Conservation (phyloP, 2,888 invertebrate species). For the Ephialtes manifestator region DNA sequence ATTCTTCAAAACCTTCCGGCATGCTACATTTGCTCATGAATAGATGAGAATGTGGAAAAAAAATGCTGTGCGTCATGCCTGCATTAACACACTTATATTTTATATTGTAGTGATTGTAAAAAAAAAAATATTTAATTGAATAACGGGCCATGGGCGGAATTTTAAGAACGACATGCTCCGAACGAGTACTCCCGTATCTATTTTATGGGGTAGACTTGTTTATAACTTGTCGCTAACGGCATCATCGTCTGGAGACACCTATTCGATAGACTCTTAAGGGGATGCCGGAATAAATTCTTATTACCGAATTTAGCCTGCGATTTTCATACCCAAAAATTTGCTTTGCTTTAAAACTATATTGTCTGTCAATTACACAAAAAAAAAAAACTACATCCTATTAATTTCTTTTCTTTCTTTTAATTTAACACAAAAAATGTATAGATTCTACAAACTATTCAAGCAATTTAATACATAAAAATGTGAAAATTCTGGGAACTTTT, state of each 20-base stretch:
- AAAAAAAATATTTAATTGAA: background rate
- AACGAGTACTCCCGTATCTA: slow-evolving; percentile 62
- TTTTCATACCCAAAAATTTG: no score
- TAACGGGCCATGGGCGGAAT: slow-evolving; percentile 38
- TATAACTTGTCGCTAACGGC: slow-evolving; percentile 39
- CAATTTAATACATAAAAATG: no score
- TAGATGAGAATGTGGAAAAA: slow-evolving; percentile 39
- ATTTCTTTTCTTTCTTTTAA: no score
- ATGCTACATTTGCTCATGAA: slow-evolving; percentile 59
- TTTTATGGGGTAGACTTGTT: slow-evolving; percentile 37
- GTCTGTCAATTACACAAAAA: no score
- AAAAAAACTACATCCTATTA: no score
- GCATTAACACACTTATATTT: slow-evolving; percentile 57
- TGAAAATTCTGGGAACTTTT: no score
- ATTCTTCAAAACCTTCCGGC: slow-evolving; percentile 33
- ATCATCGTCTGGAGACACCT: slow-evolving; percentile 38
- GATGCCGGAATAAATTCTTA: no score
- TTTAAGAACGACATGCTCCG: slow-evolving; percentile 58
- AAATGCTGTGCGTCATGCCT: slow-evolving; percentile 68
- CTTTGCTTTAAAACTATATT: no score
- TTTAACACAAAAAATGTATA: no score
- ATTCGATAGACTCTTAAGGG: slow-evolving; percentile 31
- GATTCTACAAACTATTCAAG: no score
- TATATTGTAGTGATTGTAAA: slow-evolving; percentile 40
- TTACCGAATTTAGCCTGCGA: no score